Evolutionary conservation across 2,797 vertebrate genomes (phyloP).

Genomic region (Enteromius viviparus): DNA sequence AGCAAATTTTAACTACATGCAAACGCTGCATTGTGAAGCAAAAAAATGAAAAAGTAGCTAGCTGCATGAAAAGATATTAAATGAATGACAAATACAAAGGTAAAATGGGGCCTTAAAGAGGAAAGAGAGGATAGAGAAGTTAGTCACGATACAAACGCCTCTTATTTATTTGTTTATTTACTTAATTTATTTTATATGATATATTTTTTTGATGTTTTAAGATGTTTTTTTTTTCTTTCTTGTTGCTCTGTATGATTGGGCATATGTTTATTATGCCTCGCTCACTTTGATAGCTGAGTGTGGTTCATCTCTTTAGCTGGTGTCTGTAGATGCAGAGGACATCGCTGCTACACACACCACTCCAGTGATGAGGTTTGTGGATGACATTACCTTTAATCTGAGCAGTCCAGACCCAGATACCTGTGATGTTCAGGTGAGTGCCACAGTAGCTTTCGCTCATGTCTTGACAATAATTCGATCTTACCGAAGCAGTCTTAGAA

Average conservation of each 20-base stretch:
- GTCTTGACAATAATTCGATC: background rate
- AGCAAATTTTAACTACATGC: too few species aligned
- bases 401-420: slow-evolving; percentile 45
- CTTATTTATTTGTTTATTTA: too few species aligned
- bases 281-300: background rate
- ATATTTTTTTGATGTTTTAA: too few species aligned
- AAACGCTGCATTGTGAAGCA: too few species aligned
- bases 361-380: slow-evolving; percentile 55
- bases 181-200: too few species aligned
- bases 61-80: too few species aligned
- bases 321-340: slow-evolving; percentile 47
- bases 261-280: background rate
- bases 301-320: slow-evolving; percentile 45
- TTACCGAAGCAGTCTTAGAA: background rate
- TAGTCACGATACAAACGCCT: too few species aligned
- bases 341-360: slow-evolving; percentile 53
- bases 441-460: background rate
- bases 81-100: too few species aligned
- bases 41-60: too few species aligned
- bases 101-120: too few species aligned
- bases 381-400: slow-evolving; percentile 60
- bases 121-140: too few species aligned
- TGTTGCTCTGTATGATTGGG: too few species aligned
- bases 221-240: background rate
- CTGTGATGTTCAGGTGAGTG: slow-evolving; percentile 56